Percentiles rank a stretch among this genome's conserved stretches.
phyloP scores from a whole-genome alignment of 2,113 vertebrate genomes.

The Sterna hirundo region DNA sequence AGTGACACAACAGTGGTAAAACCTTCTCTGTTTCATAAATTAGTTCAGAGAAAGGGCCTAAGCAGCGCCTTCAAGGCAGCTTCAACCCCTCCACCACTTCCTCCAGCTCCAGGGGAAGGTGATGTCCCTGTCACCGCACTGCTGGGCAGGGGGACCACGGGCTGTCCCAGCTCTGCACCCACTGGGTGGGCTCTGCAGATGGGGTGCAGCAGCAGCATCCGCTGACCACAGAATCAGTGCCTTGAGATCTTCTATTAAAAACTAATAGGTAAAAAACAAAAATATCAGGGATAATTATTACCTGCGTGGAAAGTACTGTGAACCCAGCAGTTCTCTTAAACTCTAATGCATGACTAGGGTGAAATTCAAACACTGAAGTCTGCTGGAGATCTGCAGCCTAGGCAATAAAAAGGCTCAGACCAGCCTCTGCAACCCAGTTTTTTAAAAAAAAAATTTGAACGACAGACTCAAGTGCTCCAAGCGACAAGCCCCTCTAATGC shows the following conservation, averaged over 20 bases:
- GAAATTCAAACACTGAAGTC: background rate
- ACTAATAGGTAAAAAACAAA: background rate
- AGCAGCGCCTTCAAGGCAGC: background rate
- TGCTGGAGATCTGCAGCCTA: background rate
- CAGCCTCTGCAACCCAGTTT: background rate
- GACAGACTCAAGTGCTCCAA: background rate
- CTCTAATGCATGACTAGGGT: background rate
- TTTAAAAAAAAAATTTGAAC: background rate
- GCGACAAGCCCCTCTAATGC: background rate
- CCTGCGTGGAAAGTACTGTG: rapidly evolving
- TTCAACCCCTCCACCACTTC: background rate
- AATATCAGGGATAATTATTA: background rate
- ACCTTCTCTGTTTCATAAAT: background rate
- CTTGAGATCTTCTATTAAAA: background rate
- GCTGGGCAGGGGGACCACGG: rapidly evolving
- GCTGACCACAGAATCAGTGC: background rate
- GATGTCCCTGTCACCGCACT: background rate
- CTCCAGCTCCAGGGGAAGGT: background rate
- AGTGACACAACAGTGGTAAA: background rate
- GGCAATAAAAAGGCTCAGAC: background rate
- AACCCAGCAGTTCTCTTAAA: background rate
- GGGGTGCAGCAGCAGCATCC: background rate
- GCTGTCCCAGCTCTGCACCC: background rate
- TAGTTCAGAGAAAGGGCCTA: background rate
- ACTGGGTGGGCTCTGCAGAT: background rate